Evolutionary conservation across 2,888 invertebrate species (phyloP), one percentile per base, ranked within the genome.

Genomic region (Hermodice carunculata): DNA sequence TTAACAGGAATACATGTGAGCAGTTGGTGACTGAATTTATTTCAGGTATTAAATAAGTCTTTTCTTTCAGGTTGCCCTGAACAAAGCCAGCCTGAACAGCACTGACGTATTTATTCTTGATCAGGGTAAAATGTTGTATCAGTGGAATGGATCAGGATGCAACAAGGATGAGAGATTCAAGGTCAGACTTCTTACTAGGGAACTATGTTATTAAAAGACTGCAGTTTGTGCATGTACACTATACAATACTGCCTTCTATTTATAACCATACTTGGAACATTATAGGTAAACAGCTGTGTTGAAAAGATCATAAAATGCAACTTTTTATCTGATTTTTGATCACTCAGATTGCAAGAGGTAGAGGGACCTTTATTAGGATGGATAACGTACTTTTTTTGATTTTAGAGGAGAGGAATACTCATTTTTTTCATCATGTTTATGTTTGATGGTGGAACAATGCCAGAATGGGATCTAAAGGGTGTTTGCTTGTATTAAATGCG

Each of bases 41-140:
- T 37, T 14, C 40, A 37, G 40, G 11, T 14, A 14, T 37, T 8
- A 37, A 37, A 14, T 37, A 37, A 37, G 14, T 14, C n/a, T n/a
- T n/a, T n/a, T n/a, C n/a, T n/a, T n/a, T n/a, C 31, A 71, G 70
- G 67, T 72, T 24, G 64, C 70, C 6, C 44, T 61, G 28, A 43
- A 28, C 29, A 48, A 57, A 14, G 42, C 46, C 14, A 51, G 67
- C 4, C 60, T 86, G 31, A 77, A 76, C 32, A 67, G 70, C 24
- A 73, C 58, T 31, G 83, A 84, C 69, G 83, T 83, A 1, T 84
- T 73, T 61, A 80, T 84, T 28, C 69, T 83, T 32, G 84, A 84
- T 59, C 28, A 70, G 5, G 83, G 83, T 4, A 53, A 69, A 6
- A 62, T 61, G 14, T 64, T 81, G 14, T 72, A 73, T 43, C 82